These are phyloP conservation scores for Conopomorpha cramerella DNA, from an alignment of 1,140 invertebrate species.

Conservation along the genomic window DNA sequence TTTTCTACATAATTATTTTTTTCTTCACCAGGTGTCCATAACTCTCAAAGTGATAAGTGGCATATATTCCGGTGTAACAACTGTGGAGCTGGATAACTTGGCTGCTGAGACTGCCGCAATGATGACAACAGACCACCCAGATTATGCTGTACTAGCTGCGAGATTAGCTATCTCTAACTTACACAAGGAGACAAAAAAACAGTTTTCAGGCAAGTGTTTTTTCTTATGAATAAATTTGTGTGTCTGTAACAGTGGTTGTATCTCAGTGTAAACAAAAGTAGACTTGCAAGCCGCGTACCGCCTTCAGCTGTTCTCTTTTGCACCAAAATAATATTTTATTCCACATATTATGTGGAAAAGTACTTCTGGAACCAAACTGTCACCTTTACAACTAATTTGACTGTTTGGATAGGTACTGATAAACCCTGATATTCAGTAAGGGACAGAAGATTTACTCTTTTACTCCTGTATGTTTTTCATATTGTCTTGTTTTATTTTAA, in stretches of 20 bases:
- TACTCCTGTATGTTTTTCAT: too few relatives aligned
- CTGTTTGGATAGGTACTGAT: too few relatives aligned
- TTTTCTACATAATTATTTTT: too few relatives aligned
- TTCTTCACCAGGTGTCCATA: slow-evolving; percentile 77
- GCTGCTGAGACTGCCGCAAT: slow-evolving; percentile 96
- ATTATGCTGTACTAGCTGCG: slow-evolving; percentile 95
- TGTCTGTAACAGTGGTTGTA: slow-evolving; percentile 1
- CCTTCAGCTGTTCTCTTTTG: too few relatives aligned
- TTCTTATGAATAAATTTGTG: background rate
- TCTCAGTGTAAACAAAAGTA: background rate
- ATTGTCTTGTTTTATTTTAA: too few relatives aligned
- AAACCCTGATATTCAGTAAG: too few relatives aligned
- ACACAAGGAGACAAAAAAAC: slow-evolving; percentile 95
- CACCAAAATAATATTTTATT: too few relatives aligned
- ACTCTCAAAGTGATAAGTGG: slow-evolving; percentile 91
- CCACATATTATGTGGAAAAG: too few relatives aligned
- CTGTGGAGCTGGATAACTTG: slow-evolving; percentile 95
- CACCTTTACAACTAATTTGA: too few relatives aligned
- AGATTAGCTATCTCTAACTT: slow-evolving; percentile 96
- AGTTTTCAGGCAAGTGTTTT: slow-evolving; percentile 74
- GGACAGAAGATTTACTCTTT: too few relatives aligned
- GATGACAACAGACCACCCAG: slow-evolving; percentile 95
- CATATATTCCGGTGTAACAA: slow-evolving; percentile 94
- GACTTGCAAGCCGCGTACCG: too few relatives aligned
- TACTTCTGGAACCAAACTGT: too few relatives aligned